These are phyloP conservation scores for Antennarius striatus DNA, from an alignment of 2,113 vertebrate species.

Conservation along the genomic window DNA sequence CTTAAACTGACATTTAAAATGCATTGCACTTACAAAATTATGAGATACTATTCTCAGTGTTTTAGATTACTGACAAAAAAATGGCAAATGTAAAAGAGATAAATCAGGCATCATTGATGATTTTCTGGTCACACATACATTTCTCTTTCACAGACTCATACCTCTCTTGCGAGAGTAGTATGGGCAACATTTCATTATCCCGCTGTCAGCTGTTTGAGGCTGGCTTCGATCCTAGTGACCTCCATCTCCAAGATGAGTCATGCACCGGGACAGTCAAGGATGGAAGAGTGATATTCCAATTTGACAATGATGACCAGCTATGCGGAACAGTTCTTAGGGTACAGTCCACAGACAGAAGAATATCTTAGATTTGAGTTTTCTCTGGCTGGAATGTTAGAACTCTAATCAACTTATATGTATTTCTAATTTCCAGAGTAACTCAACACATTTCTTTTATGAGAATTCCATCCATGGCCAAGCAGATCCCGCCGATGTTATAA, in stretches of 20 bases:
- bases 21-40: too few species aligned
- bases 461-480: conserved; percentile 36
- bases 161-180: conserved; percentile 52
- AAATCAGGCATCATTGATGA: too few species aligned
- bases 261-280: conserved; percentile 60
- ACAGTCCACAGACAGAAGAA: neutral
- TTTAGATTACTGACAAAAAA: too few species aligned
- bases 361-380: neutral
- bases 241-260: conserved; percentile 62
- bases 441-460: conserved; percentile 60
- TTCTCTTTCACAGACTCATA: conserved; percentile 46
- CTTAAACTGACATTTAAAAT: too few species aligned
- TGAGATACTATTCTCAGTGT: too few species aligned
- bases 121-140: neutral
- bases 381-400: too few species aligned
- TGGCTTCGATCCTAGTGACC: conserved; percentile 43
- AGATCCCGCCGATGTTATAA: conserved; percentile 25
- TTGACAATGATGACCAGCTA: conserved; percentile 42
- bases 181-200: conserved; percentile 62
- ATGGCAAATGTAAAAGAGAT: too few species aligned
- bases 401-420: too few species aligned
- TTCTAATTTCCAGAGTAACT: conserved; percentile 49
- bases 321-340: conserved; percentile 69
- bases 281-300: conserved; percentile 63
- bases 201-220: conserved; percentile 71